phyloP scores from a whole-genome alignment of 1,140 invertebrate species.

The Meloidogyne hapla region DNA sequence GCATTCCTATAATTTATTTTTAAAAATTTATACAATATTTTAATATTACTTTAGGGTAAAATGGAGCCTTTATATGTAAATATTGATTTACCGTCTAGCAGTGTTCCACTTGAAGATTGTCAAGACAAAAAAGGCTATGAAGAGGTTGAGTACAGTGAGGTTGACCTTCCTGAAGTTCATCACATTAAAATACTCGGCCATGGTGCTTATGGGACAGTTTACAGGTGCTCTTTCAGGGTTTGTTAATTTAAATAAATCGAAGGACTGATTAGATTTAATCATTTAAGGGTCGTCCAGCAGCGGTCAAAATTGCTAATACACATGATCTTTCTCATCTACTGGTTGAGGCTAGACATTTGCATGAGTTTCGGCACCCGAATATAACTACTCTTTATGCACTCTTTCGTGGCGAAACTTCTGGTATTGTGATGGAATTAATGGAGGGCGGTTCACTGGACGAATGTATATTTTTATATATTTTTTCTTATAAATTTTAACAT shows the following conservation, averaged over 20 bases:
- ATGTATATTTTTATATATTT: constrained; percentile 32
- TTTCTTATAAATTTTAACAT: neutral
- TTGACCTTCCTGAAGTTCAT: constrained; percentile 44
- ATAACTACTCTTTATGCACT: constrained; percentile 44
- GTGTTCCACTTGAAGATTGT: neutral
- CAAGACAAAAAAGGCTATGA: constrained; percentile 14
- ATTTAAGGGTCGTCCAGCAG: constrained; percentile 18
- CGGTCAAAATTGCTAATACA: constrained; percentile 37
- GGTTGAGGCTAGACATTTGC: constrained; percentile 33
- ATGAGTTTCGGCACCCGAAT: constrained; percentile 44
- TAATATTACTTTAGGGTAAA: neutral
- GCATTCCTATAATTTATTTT: neutral
- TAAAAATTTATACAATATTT: neutral
- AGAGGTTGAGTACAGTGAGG: constrained; percentile 23
- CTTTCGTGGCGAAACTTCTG: constrained; percentile 42
- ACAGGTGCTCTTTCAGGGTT: constrained; percentile 32
- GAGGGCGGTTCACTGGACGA: constrained; percentile 49
- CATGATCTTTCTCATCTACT: constrained; percentile 33
- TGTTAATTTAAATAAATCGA: neutral
- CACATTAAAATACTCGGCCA: constrained; percentile 27
- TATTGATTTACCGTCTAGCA: constrained; percentile 19
- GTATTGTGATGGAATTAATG: constrained; percentile 49
- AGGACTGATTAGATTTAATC: too few relatives aligned
- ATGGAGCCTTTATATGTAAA: constrained; percentile 34
- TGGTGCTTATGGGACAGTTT: constrained; percentile 50